phyloP scores from a whole-genome alignment of 2,888 invertebrate genomes.

The Philopedon plagiatum region DNA sequence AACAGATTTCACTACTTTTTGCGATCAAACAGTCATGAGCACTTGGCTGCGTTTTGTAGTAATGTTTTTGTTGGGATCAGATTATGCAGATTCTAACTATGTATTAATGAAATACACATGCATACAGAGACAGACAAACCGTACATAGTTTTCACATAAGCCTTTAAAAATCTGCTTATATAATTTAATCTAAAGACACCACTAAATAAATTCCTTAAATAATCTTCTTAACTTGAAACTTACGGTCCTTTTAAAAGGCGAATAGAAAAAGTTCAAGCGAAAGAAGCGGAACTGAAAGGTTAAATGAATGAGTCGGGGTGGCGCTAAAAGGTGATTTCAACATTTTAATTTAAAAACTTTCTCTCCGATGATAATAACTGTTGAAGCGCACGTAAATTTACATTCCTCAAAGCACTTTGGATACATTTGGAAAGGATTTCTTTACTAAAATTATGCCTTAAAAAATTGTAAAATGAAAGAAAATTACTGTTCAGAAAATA shows the following conservation, averaged over 20 bases:
- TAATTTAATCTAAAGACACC: neutral
- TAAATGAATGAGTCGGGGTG: constrained; percentile 23
- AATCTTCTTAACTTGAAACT: neutral
- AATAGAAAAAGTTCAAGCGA: constrained; percentile 10
- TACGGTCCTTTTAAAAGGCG: constrained; percentile 5
- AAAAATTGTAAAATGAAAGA: neutral
- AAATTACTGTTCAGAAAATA: too few species aligned
- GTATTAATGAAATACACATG: too few species aligned
- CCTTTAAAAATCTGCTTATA: neutral
- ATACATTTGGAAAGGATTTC: constrained; percentile 8
- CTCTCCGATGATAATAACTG: constrained; percentile 22
- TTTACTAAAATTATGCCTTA: neutral
- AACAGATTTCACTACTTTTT: too few species aligned
- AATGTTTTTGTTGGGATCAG: too few species aligned
- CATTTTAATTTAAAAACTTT: constrained; percentile 39
- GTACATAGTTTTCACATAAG: too few species aligned
- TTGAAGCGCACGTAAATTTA: constrained; percentile 12
- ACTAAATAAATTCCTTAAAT: neutral
- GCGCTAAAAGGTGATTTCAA: constrained; percentile 36
- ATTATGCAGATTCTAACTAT: too few species aligned
- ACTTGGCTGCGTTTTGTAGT: too few species aligned
- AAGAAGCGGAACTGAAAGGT: constrained; percentile 27
- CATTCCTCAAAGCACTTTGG: constrained; percentile 7
- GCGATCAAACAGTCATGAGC: too few species aligned
- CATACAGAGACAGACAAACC: too few species aligned